phyloP scores from a whole-genome alignment of 64 coral and sea anemone species.

The Porites lutea region DNA sequence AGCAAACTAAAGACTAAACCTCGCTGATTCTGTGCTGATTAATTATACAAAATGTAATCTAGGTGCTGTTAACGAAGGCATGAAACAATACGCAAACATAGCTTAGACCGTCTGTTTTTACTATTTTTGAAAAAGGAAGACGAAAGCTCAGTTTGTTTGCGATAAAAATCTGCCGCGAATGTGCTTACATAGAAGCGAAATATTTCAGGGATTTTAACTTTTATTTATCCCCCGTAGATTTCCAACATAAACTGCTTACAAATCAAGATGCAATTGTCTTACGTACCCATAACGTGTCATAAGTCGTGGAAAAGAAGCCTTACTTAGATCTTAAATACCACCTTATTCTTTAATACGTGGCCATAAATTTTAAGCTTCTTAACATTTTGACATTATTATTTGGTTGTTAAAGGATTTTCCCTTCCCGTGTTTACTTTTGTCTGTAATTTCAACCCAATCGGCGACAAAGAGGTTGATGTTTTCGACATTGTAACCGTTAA shows the following conservation, averaged over 20 bases:
- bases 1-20: background rate
- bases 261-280: background rate
- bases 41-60: background rate
- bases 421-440: constrained; percentile 10
- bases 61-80: background rate
- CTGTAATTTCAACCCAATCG: background rate
- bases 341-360: background rate
- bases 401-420: background rate
- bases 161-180: constrained; percentile 26
- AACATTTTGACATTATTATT: background rate
- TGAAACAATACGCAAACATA: background rate
- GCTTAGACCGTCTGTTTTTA: constrained; percentile 2
- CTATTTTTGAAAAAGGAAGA: background rate
- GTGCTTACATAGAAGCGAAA: background rate
- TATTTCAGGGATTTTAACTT: background rate
- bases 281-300: background rate
- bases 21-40: background rate
- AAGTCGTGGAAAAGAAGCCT: background rate
- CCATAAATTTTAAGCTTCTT: background rate
- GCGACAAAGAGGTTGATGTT: background rate
- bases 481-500: background rate
- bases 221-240: background rate
- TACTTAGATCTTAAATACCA: background rate
- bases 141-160: background rate
- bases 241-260: background rate